Base-by-base conservation (phyloP, 2,113 vertebrate species). In the Poeciliopsis prolifica region DNA sequence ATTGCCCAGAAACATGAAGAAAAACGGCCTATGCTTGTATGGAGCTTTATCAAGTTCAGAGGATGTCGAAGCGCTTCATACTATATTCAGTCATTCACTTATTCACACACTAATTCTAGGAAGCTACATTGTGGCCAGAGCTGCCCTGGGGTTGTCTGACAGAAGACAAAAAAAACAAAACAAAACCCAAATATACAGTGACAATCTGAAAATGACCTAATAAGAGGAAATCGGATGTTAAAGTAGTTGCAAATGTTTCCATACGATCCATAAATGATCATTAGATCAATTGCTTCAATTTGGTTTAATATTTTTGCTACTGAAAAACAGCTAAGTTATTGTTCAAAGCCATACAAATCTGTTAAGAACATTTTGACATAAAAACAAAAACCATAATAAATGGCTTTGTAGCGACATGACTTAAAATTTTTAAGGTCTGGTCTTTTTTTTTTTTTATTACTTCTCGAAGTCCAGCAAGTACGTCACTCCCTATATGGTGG, bases 401-500 rank as follows among this genome's bases (percentile, higher is more conserved):
- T 54, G 22, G 51, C 24, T 54, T 7, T 9, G 9, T 58, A 24
- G 51, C 7, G n/a, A n/a, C 24, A 58, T 22, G 22, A 58, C 24
- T 24, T 33, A 19, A 31, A 9, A 17, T 35, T 0, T n/a, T n/a
- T 14, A 15, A 60, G 17, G n/a, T 58, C 4, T 6, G 29, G 29
- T 66, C 2, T 5, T 31, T 31, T 13, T n/a, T 51, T n/a, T 51
- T 37, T 9, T 40, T 37, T 61, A 74, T 31, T 3, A 35, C 63
- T 64, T 77, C 10, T 69, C 29, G 31, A 51, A 76, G 5, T 17
- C 11, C 58, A 81, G 54, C 28, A 61, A 54, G 28, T 69, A 15
- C 13, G 26, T 22, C 35, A 35, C 22, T 1, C 66, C 70, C 19
- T 26, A 35, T 60, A 64, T 28, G 75, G 63, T 64, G 63, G 29